phyloP scores from a whole-genome alignment of 2,797 vertebrate genomes.

The Protonibea diacanthus region DNA sequence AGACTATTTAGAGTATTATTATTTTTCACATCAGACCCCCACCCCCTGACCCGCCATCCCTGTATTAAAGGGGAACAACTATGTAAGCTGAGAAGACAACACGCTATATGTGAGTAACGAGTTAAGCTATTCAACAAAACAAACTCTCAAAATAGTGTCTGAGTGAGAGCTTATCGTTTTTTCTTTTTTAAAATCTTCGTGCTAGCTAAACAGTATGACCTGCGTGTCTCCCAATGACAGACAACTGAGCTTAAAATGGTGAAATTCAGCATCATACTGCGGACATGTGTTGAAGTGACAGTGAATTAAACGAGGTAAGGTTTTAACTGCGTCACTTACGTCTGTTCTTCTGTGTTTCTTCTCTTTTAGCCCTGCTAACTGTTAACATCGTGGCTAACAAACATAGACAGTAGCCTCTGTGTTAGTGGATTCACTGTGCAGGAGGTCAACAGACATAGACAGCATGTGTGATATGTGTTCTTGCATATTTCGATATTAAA shows the following conservation, averaged over 20 bases:
- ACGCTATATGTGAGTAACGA: not conserved
- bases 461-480: not conserved
- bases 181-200: not conserved
- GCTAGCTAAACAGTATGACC: conserved; percentile 62
- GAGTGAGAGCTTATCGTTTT: conserved; percentile 22
- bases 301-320: conserved; percentile 40
- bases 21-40: not conserved
- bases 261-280: not conserved
- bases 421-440: not conserved
- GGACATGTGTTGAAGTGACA: not conserved
- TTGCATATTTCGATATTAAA: not conserved
- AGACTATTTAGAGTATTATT: no score
- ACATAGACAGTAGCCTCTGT: not conserved
- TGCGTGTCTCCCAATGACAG: conserved; percentile 50
- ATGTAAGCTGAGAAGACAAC: not conserved
- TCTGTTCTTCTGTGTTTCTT: not conserved
- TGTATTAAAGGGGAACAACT: not conserved
- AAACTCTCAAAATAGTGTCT: no score
- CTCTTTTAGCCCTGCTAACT: not conserved
- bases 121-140: not conserved
- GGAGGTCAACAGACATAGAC: not conserved
- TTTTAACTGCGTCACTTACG: not conserved
- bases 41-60: no score
- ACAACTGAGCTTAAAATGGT: not conserved
- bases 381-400: not conserved